Percentiles rank a stretch among this genome's conserved stretches.
Conservation (phyloP, 1,140 invertebrate species). For the Bombus confusus region DNA sequence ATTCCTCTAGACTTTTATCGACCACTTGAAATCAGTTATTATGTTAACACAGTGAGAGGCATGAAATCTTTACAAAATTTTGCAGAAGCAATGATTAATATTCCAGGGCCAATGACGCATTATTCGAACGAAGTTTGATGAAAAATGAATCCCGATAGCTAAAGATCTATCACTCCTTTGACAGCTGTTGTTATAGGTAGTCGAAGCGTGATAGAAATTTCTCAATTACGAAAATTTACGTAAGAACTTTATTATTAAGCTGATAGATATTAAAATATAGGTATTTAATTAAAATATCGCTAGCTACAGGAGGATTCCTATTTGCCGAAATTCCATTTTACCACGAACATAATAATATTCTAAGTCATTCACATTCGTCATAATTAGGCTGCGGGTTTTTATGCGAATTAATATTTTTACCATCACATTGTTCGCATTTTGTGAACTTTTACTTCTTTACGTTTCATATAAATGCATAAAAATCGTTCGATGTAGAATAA, state of each 20-base stretch:
- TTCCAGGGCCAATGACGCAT: slow-evolving; percentile 11
- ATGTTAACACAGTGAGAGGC: neutral
- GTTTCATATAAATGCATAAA: neutral
- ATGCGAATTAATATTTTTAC: neutral
- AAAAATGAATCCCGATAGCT: slow-evolving; percentile 31
- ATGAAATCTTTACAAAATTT: neutral
- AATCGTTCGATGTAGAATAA: neutral
- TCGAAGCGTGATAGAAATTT: slow-evolving; percentile 10
- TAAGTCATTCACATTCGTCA: neutral
- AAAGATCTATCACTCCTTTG: slow-evolving; percentile 30
- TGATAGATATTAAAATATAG: too few relatives aligned
- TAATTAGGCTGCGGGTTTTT: neutral
- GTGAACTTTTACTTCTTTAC: neutral
- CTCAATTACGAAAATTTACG: neutral
- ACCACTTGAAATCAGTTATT: neutral
- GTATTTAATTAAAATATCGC: neutral
- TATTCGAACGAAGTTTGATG: slow-evolving; percentile 11
- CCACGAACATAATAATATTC: neutral
- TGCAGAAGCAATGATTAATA: slow-evolving; percentile 12
- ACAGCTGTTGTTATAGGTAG: slow-evolving; percentile 6
- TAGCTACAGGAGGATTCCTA: too few relatives aligned
- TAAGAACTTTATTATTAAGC: neutral
- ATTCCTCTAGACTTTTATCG: neutral
- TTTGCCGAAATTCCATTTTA: neutral
- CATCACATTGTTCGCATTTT: neutral